Conservation (phyloP, 2,113 vertebrate species). For the Dendrocopos noguchii region DNA sequence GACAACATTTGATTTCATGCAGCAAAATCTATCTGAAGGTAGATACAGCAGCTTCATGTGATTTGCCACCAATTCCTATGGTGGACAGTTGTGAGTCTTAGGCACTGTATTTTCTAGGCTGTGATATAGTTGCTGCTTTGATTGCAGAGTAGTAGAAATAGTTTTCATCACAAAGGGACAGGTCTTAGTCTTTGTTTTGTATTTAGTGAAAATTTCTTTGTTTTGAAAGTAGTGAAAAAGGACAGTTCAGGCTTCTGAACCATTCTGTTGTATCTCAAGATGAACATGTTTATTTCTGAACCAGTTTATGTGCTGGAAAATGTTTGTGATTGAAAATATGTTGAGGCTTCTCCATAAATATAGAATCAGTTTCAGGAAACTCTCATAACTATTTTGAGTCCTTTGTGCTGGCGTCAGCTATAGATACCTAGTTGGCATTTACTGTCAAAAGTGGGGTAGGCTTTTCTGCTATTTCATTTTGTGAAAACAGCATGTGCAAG, state of each 20-base stretch:
- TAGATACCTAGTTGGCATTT: neutral
- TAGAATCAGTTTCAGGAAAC: neutral
- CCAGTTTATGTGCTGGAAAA: neutral
- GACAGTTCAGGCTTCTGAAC: neutral
- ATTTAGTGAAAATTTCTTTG: neutral
- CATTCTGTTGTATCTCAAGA: neutral
- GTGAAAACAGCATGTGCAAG: neutral
- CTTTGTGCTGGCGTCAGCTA: neutral
- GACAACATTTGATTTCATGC: neutral
- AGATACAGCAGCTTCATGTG: neutral
- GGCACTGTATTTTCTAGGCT: neutral
- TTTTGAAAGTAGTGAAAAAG: neutral
- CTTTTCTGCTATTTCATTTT: neutral
- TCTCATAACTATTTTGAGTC: neutral
- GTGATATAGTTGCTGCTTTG: neutral
- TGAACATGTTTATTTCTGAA: neutral
- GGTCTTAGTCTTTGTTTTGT: neutral
- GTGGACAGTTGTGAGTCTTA: neutral
- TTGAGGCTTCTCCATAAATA: neutral
- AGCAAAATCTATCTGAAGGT: neutral
- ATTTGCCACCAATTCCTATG: neutral
- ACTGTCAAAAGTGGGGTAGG: neutral
- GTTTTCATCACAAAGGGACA: neutral
- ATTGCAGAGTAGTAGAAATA: neutral
- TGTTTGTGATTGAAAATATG: neutral